These are phyloP conservation scores for Drosophila lutescens DNA, from an alignment of 2,888 invertebrate genomes.

Conservation along the genomic window DNA sequence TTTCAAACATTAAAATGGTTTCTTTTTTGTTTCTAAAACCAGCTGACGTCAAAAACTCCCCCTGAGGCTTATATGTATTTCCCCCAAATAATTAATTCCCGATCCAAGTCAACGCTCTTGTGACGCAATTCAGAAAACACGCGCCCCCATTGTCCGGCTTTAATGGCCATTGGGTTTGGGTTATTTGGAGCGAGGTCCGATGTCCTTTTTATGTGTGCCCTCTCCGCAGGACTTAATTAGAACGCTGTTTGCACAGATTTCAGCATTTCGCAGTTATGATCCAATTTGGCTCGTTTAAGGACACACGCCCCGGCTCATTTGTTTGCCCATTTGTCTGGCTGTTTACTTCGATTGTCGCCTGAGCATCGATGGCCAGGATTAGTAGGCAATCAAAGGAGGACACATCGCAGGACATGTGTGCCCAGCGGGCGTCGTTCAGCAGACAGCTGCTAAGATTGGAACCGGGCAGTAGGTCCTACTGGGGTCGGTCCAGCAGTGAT, in stretches of 20 bases:
- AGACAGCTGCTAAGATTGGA: conserved; percentile 59
- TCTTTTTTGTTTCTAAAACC: not conserved
- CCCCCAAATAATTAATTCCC: conserved; percentile 1
- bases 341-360: conserved; percentile 70
- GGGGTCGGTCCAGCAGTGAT: conserved; percentile 42
- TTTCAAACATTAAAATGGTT: too few species aligned
- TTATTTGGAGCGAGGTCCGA: conserved; percentile 44
- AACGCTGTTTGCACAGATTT: conserved; percentile 80
- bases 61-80: not conserved
- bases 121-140: conserved; percentile 60
- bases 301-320: conserved; percentile 67
- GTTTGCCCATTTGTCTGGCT: conserved; percentile 77
- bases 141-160: conserved; percentile 43
- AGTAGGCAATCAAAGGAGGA: conserved; percentile 64
- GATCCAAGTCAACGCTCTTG: not conserved
- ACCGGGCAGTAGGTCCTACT: conserved; percentile 34
- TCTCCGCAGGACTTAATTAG: conserved; percentile 80
- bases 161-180: conserved; percentile 34
- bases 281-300: conserved; percentile 75
- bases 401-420: conserved; percentile 62
- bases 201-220: conserved; percentile 53
- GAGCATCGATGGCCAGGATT: conserved; percentile 68
- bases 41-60: conserved; percentile 22
- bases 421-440: conserved; percentile 57
- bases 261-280: conserved; percentile 74